These are phyloP conservation scores for Chionomys nivalis DNA, from an alignment of 2,113 vertebrate genomes.

Conservation along the genomic window DNA sequence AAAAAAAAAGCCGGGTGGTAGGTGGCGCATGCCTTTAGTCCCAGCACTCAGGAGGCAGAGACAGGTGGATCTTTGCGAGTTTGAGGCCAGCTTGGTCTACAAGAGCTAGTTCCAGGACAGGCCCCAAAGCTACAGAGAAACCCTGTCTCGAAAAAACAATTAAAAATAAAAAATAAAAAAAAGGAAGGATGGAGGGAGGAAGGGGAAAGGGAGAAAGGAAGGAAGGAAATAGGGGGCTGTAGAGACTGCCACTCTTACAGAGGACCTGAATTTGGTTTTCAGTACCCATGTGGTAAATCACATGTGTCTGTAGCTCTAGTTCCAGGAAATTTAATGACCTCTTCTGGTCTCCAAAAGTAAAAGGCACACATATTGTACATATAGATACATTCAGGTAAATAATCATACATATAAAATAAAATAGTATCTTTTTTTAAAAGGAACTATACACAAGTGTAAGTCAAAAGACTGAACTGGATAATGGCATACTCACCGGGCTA, in stretches of 20 bases:
- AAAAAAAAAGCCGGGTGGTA: neutral
- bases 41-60: too few species aligned
- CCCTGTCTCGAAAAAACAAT: too few species aligned
- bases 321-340: neutral
- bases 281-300: neutral
- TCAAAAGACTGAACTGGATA: neutral
- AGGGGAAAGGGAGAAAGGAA: neutral
- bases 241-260: neutral
- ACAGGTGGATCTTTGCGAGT: too few species aligned
- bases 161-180: neutral
- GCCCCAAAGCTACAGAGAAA: too few species aligned
- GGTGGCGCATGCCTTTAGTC: too few species aligned
- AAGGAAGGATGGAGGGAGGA: neutral
- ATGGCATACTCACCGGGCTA: conserved; percentile 92
- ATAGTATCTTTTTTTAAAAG: neutral
- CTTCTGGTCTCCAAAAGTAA: neutral
- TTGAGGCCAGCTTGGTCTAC: too few species aligned
- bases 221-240: neutral
- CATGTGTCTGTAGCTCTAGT: neutral
- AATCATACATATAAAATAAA: neutral
- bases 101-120: too few species aligned
- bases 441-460: neutral
- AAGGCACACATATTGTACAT: neutral
- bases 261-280: neutral
- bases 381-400: neutral